These are phyloP conservation scores for Amiota minor DNA, from an alignment of 2,888 invertebrate genomes.

Conservation along the genomic window DNA sequence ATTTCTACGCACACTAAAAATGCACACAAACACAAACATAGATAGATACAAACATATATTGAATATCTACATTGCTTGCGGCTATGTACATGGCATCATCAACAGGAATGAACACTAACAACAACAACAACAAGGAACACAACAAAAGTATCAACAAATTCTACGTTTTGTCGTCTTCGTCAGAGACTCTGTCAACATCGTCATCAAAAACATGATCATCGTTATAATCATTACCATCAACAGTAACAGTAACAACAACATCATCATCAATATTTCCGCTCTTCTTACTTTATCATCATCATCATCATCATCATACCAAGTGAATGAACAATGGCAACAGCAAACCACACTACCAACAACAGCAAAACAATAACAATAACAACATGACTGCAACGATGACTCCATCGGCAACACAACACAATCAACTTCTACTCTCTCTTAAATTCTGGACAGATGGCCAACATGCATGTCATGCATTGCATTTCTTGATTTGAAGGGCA, in stretches of 20 bases:
- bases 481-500: too few relatives aligned
- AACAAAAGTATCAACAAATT: conserved; percentile 4
- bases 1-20: conserved; percentile 35
- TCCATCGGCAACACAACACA: too few relatives aligned
- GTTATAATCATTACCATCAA: conserved; percentile 8
- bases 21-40: background rate
- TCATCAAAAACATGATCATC: conserved; percentile 65
- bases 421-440: too few relatives aligned
- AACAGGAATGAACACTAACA: conserved; percentile 52
- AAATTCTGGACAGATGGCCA: too few relatives aligned
- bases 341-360: conserved; percentile 4
- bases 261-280: conserved; percentile 66
- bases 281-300: conserved; percentile 60
- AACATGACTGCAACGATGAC: conserved; percentile 47
- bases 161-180: conserved; percentile 21
- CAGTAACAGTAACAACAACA: conserved; percentile 52
- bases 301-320: conserved; percentile 59
- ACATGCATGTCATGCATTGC: too few relatives aligned
- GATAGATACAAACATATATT: background rate
- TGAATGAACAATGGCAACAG: conserved; percentile 64
- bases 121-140: conserved; percentile 51
- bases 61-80: background rate
- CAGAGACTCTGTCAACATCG: conserved; percentile 29
- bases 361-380: conserved; percentile 40
- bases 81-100: conserved; percentile 38